Evolutionary conservation across 92 coral and sea anemone genomes (phyloP), one percentile per base, ranked within the genome.

Genomic region (Galaxea fascicularis): DNA sequence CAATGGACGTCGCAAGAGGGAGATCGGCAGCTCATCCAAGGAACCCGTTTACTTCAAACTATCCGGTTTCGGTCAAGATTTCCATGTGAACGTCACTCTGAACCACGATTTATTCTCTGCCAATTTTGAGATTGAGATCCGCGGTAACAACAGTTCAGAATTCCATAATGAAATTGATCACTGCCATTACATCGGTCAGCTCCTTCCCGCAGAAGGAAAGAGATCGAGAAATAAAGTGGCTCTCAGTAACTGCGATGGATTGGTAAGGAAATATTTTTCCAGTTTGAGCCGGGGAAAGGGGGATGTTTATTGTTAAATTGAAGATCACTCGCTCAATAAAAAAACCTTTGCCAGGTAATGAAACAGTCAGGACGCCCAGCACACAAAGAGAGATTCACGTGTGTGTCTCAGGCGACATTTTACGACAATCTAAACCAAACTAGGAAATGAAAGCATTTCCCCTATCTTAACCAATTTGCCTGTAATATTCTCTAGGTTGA

Each of bases 191-290:
- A 58, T 69, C 69, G 95, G 95, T 58, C 95, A 91, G 87, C 84
- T 88, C 81, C 63, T 91, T 30, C 52, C 80, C 49, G 49, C 78
- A 29, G 56, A 80, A 49, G 89, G 87, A 59, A 73, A 63, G 29
- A 81, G n/a, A n/a, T n/a, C n/a, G n/a, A n/a, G 63, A 26, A 83
- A 53, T 80, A 91, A 88, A 67, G 95, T 87, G 27, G 95, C 95
- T 22, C 16, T 91, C 31, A 91, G 95, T 88, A 91, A 91, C 92
- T 91, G 95, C 67, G 92, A 91, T 76, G 94, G 94, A 84, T 82
- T 91, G 92, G 94, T 91, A 22, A 60, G 66, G n/a, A 24, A 60
- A 21, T 16, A 0, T n/a, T 60, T 22, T 60, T 60, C 29, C 3
- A n/a, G n/a, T n/a, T n/a, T n/a, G n/a, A n/a, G n/a, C n/a, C n/a